Base-by-base conservation (phyloP, 2,113 vertebrate genomes). In the Uria aalge region DNA sequence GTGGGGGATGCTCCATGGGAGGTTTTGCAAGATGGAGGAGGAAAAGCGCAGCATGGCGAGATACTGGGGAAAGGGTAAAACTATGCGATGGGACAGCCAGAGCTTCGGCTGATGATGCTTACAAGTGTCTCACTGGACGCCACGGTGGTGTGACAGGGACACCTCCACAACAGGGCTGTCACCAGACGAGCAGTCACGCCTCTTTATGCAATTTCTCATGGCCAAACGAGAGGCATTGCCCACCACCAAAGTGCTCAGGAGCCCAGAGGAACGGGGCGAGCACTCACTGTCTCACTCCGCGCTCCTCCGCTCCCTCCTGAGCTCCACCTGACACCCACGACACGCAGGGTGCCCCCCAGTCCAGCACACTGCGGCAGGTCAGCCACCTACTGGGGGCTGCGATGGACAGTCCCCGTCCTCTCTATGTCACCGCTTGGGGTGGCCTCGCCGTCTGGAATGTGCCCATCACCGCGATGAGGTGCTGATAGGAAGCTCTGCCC, bases 401-500 rank as follows among this genome's bases (percentile, higher is more conserved):
- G 55, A 10, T 0, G 21, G 83, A 24, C 75, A 56, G 36, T 13
- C 53, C 72, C 56, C 24, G 45, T 15, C 55, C 60, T 53, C 53
- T 15, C 45, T 18, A 6, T 2, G 7, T 3, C 85, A 36, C 62
- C 43, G 66, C 53, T 8, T 18, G 48, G 48, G 53, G 48, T 27
- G 55, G 26, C 21, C 53, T 57, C 7, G 43, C n/a, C 16, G 15
- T 6, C 56, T 9, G 16, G 13, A 8, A 18, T 6, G 40, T 41
- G 63, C 20, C 36, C 63, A 11, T 8, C 24, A 30, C 43, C 41
- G 38, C 47, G 20, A 4, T 3, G 16, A 18, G 2, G 3, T 15
- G 11, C 1, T 0, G 50, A 9, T 6, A 20, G 2, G 41, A 43
- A 34, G 30, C 23, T 53, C 59, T 60, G 60, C 30, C 56, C 21